Evolutionary conservation across 1,140 invertebrate genomes (phyloP).

Genomic region (Trachymyrmex cornetzi): DNA sequence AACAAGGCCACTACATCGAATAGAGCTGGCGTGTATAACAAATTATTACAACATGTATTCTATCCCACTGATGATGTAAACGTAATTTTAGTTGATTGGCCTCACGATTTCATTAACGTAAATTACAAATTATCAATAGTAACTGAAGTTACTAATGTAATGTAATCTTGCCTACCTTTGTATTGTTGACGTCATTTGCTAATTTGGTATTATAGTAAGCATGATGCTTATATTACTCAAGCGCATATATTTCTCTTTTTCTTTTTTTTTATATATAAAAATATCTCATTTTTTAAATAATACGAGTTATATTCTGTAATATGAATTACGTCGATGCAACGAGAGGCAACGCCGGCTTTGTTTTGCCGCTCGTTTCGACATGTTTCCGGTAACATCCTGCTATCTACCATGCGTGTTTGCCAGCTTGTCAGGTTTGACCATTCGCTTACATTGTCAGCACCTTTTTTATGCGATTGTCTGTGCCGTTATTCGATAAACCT

Average conservation of each 20-base stretch:
- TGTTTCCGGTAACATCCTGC: slow-evolving; percentile 51
- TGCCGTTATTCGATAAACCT: slow-evolving; percentile 76
- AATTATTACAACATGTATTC: slow-evolving; percentile 13
- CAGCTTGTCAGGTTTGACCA: slow-evolving; percentile 57
- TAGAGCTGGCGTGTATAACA: neutral
- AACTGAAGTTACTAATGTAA: neutral
- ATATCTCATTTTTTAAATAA: neutral
- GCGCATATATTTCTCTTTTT: neutral
- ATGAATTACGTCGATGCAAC: neutral
- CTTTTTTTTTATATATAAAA: neutral
- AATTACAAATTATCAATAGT: slow-evolving; percentile 22
- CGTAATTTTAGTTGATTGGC: neutral
- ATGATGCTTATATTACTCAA: neutral
- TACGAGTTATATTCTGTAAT: neutral
- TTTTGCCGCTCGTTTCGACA: slow-evolving; percentile 43
- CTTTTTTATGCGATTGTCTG: slow-evolving; percentile 72
- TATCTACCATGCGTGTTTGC: slow-evolving; percentile 46
- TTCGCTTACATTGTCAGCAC: slow-evolving; percentile 62
- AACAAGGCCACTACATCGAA: slow-evolving; percentile 30
- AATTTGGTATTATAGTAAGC: neutral
- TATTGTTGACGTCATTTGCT: neutral
- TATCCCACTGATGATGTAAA: neutral
- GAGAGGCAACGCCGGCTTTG: slow-evolving; percentile 4
- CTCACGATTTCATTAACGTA: slow-evolving; percentile 10
- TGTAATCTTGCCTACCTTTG: neutral